Evolutionary conservation across 2,113 vertebrate species (phyloP).

Genomic region (Heptranchias perlo): DNA sequence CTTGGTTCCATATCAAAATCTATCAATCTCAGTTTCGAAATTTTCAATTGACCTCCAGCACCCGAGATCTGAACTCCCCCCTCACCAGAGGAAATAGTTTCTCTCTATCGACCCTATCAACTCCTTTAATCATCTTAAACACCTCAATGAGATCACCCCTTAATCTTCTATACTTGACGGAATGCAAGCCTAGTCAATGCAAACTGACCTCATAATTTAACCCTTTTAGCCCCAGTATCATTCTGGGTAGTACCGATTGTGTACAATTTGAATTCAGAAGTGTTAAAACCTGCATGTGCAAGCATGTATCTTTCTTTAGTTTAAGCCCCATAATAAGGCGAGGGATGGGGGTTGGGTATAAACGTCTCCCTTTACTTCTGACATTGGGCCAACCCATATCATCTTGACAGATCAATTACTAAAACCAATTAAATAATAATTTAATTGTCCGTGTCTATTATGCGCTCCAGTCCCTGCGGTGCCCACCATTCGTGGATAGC

Average conservation of each 20-base stretch:
- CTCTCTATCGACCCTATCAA: background rate
- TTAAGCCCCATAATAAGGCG: too few species aligned
- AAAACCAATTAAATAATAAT: too few species aligned
- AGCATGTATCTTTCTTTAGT: too few species aligned
- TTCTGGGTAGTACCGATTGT: background rate
- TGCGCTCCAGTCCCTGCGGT: too few species aligned
- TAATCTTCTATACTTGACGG: background rate
- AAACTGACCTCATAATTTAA: background rate
- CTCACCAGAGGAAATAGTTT: background rate
- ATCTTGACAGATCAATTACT: too few species aligned
- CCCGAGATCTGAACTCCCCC: background rate
- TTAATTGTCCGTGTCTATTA: too few species aligned
- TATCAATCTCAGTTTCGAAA: background rate
- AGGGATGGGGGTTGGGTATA: too few species aligned
- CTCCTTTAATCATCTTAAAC: background rate
- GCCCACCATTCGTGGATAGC: too few species aligned
- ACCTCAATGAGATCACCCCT: background rate
- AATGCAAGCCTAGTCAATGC: too few species aligned
- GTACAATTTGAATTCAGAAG: background rate
- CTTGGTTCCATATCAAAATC: background rate
- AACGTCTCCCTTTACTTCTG: too few species aligned
- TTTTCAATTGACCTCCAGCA: background rate
- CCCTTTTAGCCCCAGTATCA: background rate
- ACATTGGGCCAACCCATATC: too few species aligned
- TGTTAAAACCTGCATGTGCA: background rate